A percentile compares a stretch with the other conserved stretches of the same genome.
Conservation (phyloP, 2,113 vertebrate genomes). For the Leptobrachium leishanense region DNA sequence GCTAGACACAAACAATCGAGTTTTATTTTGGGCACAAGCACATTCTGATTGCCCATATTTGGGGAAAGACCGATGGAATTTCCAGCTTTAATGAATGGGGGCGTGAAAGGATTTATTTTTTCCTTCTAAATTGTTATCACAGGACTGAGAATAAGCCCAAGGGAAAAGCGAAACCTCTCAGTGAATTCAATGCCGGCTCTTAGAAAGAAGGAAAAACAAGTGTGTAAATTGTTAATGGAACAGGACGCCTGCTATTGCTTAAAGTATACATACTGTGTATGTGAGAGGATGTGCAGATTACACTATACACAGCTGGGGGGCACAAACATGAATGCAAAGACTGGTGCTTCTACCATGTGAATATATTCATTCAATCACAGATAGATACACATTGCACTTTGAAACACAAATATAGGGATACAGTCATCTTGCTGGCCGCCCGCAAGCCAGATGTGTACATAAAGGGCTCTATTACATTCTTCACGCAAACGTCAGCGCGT, state of each 20-base stretch:
- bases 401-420: neutral
- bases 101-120: slow-evolving; percentile 4
- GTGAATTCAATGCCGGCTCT: slow-evolving; percentile 22
- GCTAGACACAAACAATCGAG: slow-evolving; percentile 3
- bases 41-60: slow-evolving; percentile 41
- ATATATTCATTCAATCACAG: neutral
- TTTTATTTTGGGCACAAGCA: slow-evolving; percentile 33
- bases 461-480: too few relatives aligned
- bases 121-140: slow-evolving; percentile 47
- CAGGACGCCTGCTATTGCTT: slow-evolving; percentile 26
- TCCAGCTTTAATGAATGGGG: slow-evolving; percentile 32
- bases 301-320: slow-evolving; percentile 13
- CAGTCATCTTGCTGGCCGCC: neutral
- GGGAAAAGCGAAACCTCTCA: slow-evolving; percentile 18
- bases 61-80: slow-evolving; percentile 33
- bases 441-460: too few relatives aligned
- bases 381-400: too few relatives aligned
- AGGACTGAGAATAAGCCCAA: slow-evolving; percentile 27
- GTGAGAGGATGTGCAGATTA: slow-evolving; percentile 23
- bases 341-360: neutral
- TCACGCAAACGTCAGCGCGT: too few relatives aligned
- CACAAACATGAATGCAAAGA: slow-evolving; percentile 7
- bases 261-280: slow-evolving; percentile 24
- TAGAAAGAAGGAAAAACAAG: slow-evolving; percentile 10
- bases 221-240: slow-evolving; percentile 20